phyloP scores from a whole-genome alignment of 2,113 vertebrate species.

The Ceuthmochares aereus region DNA sequence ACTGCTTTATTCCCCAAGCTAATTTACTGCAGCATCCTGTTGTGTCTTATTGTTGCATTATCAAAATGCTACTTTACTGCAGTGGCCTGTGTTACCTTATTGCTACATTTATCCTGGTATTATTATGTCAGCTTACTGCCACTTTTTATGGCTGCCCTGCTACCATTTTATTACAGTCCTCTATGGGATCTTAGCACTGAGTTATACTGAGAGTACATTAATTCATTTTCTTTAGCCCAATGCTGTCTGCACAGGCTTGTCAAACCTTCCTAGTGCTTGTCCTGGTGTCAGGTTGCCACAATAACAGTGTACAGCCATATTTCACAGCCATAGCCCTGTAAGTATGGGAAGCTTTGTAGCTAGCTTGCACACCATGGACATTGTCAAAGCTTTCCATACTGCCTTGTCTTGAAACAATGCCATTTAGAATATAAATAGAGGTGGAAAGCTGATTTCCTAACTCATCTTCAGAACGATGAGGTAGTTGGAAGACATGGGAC shows the following conservation, averaged over 20 bases:
- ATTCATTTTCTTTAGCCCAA: conserved; percentile 48
- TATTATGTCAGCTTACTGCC: conserved; percentile 61
- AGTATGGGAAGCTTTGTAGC: not conserved
- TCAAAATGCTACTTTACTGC: conserved; percentile 64
- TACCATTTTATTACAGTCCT: conserved; percentile 63
- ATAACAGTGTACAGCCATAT: conserved; percentile 33
- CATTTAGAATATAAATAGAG: conserved; percentile 7
- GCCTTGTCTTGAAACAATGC: not conserved
- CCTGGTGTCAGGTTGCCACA: not conserved
- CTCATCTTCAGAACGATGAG: conserved; percentile 66
- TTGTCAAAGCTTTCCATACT: not conserved
- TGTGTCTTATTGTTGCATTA: conserved; percentile 63
- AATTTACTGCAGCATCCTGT: conserved; percentile 52
- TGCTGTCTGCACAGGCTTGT: not conserved
- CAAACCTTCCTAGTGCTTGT: not conserved
- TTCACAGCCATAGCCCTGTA: conserved; percentile 9
- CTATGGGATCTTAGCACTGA: conserved; percentile 29
- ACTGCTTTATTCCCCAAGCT: conserved; percentile 16
- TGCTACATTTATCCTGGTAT: conserved; percentile 70
- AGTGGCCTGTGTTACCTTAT: conserved; percentile 61
- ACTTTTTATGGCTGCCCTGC: conserved; percentile 59
- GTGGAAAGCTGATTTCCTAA: conserved; percentile 53
- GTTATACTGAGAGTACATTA: conserved; percentile 33
- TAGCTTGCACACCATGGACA: not conserved
- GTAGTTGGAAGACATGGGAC: conserved; percentile 70